phyloP scores from a whole-genome alignment of 2,113 vertebrate species.

The Eudyptes chrysolophus region DNA sequence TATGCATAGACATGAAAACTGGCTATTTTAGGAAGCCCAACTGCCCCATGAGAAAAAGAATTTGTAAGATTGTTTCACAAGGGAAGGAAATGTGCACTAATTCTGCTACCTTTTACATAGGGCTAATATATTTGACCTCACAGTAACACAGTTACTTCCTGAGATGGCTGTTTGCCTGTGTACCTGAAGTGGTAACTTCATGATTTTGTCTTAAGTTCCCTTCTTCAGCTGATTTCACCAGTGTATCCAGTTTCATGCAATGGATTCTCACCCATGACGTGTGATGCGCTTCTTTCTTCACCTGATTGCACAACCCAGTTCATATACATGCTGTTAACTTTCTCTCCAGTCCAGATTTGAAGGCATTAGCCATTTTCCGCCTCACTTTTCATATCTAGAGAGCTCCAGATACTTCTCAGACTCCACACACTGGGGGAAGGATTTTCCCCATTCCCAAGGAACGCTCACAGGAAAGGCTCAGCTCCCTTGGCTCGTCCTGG shows the following conservation, averaged over 20 bases:
- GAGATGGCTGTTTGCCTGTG: background rate
- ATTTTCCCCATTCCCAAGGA: background rate
- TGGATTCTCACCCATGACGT: background rate
- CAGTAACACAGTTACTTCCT: background rate
- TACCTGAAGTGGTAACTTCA: background rate
- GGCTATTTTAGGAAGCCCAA: background rate
- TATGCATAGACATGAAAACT: background rate
- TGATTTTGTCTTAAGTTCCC: background rate
- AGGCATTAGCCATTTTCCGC: background rate
- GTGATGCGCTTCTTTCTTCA: background rate
- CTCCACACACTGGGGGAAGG: background rate
- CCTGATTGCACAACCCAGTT: background rate
- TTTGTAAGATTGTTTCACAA: background rate
- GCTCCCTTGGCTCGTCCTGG: fast-evolving
- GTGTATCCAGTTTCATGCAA: background rate
- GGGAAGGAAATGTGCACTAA: background rate
- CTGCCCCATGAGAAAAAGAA: background rate
- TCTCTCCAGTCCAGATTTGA: background rate
- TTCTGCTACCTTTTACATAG: background rate
- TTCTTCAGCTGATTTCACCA: background rate
- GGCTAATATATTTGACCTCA: background rate
- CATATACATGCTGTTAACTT: background rate
- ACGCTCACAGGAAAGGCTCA: background rate
- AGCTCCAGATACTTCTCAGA: background rate
- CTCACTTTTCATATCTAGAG: background rate